Evolutionary conservation across 2,797 vertebrate genomes (phyloP).

Genomic region (Cryptoblepharus egeriae): DNA sequence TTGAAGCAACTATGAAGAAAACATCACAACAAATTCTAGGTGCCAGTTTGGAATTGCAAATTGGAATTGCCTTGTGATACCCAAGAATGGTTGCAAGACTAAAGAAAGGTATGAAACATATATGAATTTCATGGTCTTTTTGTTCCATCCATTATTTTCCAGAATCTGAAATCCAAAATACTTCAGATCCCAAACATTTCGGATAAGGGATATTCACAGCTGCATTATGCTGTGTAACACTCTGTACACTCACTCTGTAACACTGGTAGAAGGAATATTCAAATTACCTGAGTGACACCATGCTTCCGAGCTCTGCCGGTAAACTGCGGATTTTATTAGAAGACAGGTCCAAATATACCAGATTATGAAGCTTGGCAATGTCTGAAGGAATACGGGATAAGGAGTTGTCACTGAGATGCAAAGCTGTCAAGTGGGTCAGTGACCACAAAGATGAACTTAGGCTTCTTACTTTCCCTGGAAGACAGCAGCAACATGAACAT

Average conservation of each 20-base stretch:
- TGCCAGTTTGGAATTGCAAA: no score
- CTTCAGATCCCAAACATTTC: no score
- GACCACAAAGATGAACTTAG: constrained; percentile 95
- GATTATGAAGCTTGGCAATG: constrained; percentile 99
- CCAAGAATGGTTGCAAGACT: no score
- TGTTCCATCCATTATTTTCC: no score
- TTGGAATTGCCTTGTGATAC: no score
- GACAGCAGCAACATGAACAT: background rate
- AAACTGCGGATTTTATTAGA: constrained; percentile 99
- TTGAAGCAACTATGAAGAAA: no score
- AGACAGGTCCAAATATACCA: constrained; percentile 98
- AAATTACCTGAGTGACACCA: constrained; percentile 96
- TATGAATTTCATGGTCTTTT: no score
- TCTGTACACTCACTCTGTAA: background rate
- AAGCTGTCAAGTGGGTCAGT: constrained; percentile 97
- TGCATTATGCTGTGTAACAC: constrained; percentile 5
- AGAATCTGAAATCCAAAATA: no score
- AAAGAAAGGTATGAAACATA: no score
- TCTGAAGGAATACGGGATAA: constrained; percentile 97
- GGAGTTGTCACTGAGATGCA: constrained; percentile 98
- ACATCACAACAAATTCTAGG: no score
- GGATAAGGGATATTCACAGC: no score
- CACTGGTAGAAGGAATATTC: background rate
- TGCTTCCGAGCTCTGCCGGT: constrained; percentile 98
- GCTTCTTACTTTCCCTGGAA: constrained; percentile 92